phyloP scores from a whole-genome alignment of 2,888 invertebrate genomes.

The Eupsilia transversa region DNA sequence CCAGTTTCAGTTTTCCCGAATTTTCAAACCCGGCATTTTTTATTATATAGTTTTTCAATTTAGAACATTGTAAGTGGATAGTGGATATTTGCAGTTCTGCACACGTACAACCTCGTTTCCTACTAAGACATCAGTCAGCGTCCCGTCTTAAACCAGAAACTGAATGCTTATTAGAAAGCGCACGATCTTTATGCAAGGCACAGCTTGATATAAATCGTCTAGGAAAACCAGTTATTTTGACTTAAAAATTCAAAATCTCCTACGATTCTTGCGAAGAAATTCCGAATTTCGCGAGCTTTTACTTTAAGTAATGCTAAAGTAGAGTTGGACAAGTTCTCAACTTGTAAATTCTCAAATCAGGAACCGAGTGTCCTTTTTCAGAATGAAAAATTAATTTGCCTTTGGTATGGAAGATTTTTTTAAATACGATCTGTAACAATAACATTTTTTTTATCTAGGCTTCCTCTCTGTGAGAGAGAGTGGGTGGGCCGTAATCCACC shows the following conservation, averaged over 20 bases:
- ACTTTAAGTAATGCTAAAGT: neutral
- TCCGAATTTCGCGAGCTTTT: neutral
- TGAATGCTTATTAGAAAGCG: slow-evolving; percentile 41
- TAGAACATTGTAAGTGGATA: neutral
- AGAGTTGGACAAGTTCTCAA: neutral
- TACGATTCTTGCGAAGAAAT: neutral
- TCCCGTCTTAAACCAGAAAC: slow-evolving; percentile 11
- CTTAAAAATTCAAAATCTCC: neutral
- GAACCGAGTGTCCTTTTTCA: neutral
- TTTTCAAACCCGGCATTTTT: too few species aligned
- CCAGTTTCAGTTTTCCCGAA: too few species aligned
- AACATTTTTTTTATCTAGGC: neutral
- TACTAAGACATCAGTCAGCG: slow-evolving; percentile 26
- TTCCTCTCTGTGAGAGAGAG: too few species aligned
- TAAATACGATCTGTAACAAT: neutral
- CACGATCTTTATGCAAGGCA: slow-evolving; percentile 27
- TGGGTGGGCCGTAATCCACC: too few species aligned
- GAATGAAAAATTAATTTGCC: neutral
- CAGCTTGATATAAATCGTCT: slow-evolving; percentile 26
- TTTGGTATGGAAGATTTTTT: neutral
- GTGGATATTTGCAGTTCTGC: neutral
- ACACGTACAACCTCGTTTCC: slow-evolving; percentile 25
- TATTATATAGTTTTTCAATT: too few species aligned
- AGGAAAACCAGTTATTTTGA: slow-evolving; percentile 32
- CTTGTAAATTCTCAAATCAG: neutral